Evolutionary conservation across 2,113 vertebrate species (phyloP), one percentile per base, ranked within the genome.

Genomic region (Bubo scandiacus): DNA sequence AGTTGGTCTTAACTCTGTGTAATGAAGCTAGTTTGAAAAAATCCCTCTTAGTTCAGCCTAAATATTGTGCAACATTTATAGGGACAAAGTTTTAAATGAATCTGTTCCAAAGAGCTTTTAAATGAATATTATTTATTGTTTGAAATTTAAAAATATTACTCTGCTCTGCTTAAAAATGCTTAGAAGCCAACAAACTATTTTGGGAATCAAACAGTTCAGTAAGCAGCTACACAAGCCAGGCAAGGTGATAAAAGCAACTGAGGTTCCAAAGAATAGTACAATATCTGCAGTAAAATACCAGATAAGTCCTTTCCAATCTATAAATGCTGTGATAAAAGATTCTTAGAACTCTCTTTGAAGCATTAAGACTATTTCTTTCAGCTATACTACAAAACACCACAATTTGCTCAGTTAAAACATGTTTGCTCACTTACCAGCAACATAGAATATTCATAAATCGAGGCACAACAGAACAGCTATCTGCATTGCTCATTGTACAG

Each of bases 291-390:
- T 11, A 58, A 96, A 92, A 26, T 58, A 82, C 62, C 0, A 2
- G 16, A 26, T 26, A 86, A 87, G 74, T 63, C 67, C 51, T 34
- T 92, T 47, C 51, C 65, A 57, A 78, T 40, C 38, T 47, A 43
- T 47, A 86, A 95, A 66, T 55, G 38, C 32, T 30, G 51, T 71
- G 30, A 71, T 49, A 79, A 66, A 88, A 92, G 65, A 77, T 71
- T 71, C 62, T 83, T 32, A 51, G 21, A 77, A 51, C 42, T 58
- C 30, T 70, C n/a, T 90, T 30, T 34, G n/a, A 90, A 88, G 26
- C 26, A 47, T 29, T 51, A 63, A 58, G 26, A 65, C 58, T 75
- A 34, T 65, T 93, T 54, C n/a, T 80, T 58, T 80, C 29, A 47
- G 34, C 43, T 43, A 9, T 10, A 58, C 5, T 22, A 83, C 25